Percentiles rank a stretch among this genome's conserved stretches.
These are phyloP conservation scores for Torymus texanus DNA, from an alignment of 2,888 invertebrate genomes.

Conservation along the genomic window DNA sequence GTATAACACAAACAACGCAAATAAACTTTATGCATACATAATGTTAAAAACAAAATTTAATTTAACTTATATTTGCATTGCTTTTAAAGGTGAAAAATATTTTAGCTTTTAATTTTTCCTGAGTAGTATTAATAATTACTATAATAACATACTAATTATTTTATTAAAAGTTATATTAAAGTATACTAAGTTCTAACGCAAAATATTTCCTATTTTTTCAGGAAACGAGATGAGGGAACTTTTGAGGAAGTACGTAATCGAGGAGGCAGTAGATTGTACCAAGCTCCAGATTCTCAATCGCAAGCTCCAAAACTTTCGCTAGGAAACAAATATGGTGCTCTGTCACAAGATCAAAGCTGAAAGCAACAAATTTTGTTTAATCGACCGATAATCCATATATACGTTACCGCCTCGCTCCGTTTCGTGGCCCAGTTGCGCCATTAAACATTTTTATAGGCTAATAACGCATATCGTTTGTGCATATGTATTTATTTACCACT, in stretches of 20 bases:
- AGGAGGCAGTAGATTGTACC: constrained; percentile 77
- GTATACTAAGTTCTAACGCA: constrained; percentile 1
- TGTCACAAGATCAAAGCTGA: constrained; percentile 78
- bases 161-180: neutral
- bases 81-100: too few relatives aligned
- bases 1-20: too few relatives aligned
- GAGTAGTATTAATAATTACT: too few relatives aligned
- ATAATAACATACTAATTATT: too few relatives aligned
- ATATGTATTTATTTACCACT: constrained; percentile 53
- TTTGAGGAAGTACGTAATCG: constrained; percentile 80
- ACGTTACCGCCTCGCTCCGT: constrained; percentile 71
- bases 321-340: constrained; percentile 81
- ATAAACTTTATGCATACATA: too few relatives aligned
- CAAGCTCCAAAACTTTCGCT: constrained; percentile 78
- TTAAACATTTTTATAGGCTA: constrained; percentile 65
- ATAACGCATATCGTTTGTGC: constrained; percentile 55
- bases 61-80: too few relatives aligned
- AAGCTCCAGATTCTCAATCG: constrained; percentile 74
- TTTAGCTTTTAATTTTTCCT: too few relatives aligned
- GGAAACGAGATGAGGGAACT: constrained; percentile 77
- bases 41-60: too few relatives aligned
- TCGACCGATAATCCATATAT: constrained; percentile 68
- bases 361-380: constrained; percentile 64
- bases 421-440: constrained; percentile 71
- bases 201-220: constrained; percentile 54